A percentile compares a stretch with the other conserved stretches of the same genome.
phyloP scores from a whole-genome alignment of 1,140 invertebrate species.

The Amphibalanus amphitrite region DNA sequence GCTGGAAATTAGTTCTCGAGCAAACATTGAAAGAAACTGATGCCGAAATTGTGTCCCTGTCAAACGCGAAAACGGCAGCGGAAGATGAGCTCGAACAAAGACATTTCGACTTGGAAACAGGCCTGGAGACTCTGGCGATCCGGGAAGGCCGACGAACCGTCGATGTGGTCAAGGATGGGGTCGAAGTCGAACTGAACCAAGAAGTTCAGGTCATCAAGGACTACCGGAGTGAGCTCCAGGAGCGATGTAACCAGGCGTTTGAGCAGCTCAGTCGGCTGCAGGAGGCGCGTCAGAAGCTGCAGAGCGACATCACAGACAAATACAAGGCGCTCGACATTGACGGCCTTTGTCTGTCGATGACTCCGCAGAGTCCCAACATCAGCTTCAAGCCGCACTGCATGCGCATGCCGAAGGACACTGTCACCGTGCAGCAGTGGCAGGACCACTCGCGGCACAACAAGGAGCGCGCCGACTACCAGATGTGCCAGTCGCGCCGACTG shows the following conservation, averaged over 20 bases:
- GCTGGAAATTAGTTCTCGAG: neutral
- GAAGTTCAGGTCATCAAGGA: neutral
- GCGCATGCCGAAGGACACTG: neutral
- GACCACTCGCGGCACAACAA: neutral
- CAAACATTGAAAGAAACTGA: neutral
- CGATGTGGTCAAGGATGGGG: neutral
- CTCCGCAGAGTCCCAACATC: neutral
- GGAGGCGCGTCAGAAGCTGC: neutral
- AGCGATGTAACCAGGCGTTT: neutral
- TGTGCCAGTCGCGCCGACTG: neutral
- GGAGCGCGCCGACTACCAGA: conserved; percentile 1
- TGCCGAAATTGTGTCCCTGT: neutral
- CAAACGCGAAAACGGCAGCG: neutral
- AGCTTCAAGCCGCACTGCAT: neutral
- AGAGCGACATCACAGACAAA: neutral
- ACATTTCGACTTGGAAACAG: neutral
- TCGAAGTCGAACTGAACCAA: neutral
- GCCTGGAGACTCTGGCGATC: neutral
- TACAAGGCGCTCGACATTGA: neutral
- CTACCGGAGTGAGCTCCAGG: neutral
- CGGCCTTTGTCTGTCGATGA: neutral
- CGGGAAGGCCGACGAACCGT: neutral
- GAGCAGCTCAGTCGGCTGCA: neutral
- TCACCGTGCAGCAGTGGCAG: neutral
- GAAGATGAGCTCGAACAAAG: neutral